Evolutionary conservation across 2,113 vertebrate genomes (phyloP).

Genomic region (Orthonyx spaldingii): DNA sequence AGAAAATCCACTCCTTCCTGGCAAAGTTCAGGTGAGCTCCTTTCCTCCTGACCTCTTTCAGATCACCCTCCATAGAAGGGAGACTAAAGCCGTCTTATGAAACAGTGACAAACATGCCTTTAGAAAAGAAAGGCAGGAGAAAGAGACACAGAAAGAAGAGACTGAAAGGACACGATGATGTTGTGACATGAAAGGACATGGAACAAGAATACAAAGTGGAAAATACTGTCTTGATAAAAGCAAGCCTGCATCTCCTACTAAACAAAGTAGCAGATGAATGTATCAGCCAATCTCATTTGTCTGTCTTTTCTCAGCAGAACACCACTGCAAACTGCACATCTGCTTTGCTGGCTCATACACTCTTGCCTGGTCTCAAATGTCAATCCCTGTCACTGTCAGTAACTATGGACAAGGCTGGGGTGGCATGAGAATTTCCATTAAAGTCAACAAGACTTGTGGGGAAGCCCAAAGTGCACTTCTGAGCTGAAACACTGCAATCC

Average conservation of each 20-base stretch:
- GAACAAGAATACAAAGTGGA: not conserved
- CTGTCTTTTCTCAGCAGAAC: not conserved
- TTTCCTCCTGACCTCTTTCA: not conserved
- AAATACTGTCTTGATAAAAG: not conserved
- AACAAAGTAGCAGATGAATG: not conserved
- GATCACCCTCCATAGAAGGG: not conserved
- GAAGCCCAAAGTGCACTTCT: not conserved
- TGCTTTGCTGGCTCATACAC: not conserved
- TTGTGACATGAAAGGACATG: not conserved
- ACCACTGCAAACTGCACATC: not conserved
- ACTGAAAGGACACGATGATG: not conserved
- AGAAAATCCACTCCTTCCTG: not conserved
- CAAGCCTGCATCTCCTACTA: not conserved
- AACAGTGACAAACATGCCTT: not conserved
- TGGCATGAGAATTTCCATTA: not conserved
- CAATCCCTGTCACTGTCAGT: not conserved
- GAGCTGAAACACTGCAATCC: not conserved
- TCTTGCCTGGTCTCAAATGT: not conserved
- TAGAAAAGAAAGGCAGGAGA: not conserved
- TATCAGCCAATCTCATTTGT: not conserved
- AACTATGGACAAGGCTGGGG: not conserved
- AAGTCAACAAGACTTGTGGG: not conserved
- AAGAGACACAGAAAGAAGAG: not conserved
- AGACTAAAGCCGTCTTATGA: not conserved
- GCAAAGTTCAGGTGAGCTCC: not conserved